Percentiles rank a stretch among this genome's conserved stretches.
phyloP scores from a whole-genome alignment of 1,140 invertebrate species.

The Drosophila micromelanica region DNA sequence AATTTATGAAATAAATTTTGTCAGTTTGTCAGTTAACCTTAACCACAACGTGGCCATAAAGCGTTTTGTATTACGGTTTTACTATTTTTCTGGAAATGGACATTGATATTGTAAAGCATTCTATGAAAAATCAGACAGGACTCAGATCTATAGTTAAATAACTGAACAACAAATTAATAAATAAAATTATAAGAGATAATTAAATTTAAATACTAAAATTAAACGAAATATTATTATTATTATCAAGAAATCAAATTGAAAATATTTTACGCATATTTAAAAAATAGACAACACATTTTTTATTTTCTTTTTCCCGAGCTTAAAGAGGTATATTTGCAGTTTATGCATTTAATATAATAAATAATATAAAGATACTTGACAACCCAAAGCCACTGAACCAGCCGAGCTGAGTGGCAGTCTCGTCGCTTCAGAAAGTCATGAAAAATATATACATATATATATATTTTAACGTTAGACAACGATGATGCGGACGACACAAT shows the following conservation, averaged over 20 bases:
- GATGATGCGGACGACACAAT: conserved; percentile 11
- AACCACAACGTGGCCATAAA: background rate
- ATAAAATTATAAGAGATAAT: too few relatives aligned
- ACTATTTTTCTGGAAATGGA: background rate
- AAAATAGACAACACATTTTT: too few relatives aligned
- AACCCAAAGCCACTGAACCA: background rate
- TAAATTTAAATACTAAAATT: too few relatives aligned
- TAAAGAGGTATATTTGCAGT: background rate
- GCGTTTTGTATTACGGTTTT: background rate
- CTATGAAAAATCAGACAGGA: too few relatives aligned
- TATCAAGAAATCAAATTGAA: too few relatives aligned
- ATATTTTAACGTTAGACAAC: conserved; percentile 10
- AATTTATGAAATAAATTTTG: conserved; percentile 9
- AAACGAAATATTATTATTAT: too few relatives aligned
- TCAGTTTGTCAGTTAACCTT: too few relatives aligned
- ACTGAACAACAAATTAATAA: too few relatives aligned
- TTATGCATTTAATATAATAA: background rate
- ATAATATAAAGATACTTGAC: background rate
- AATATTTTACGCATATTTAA: too few relatives aligned
- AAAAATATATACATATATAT: conserved; percentile 45
- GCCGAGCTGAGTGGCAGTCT: conserved; percentile 8
- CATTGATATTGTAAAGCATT: background rate
- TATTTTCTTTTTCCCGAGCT: too few relatives aligned
- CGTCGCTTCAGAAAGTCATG: conserved; percentile 41
- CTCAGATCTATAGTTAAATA: too few relatives aligned